These are phyloP conservation scores for Priocnemis perturbator DNA, from an alignment of 2,888 invertebrate species.

Conservation along the genomic window DNA sequence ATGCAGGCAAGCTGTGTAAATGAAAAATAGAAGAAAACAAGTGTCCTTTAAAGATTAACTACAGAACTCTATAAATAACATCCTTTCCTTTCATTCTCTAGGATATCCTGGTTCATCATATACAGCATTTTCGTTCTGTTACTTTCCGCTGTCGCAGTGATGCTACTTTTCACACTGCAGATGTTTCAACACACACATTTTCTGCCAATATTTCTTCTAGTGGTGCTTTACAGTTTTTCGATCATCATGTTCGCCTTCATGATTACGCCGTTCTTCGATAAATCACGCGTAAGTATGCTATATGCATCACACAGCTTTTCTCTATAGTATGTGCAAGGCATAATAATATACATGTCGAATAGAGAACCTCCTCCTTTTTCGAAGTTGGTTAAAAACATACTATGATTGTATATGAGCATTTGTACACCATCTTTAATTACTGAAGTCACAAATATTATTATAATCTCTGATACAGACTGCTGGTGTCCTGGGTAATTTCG, in stretches of 20 bases:
- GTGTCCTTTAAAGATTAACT: no score
- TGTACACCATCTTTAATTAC: no score
- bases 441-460: constrained; percentile 53
- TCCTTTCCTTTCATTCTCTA: constrained; percentile 72
- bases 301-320: no score
- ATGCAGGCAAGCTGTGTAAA: no score
- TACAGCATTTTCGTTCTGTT: constrained; percentile 85
- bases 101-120: constrained; percentile 90
- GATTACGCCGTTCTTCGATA: constrained; percentile 91
- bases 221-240: constrained; percentile 87
- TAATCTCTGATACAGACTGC: constrained; percentile 79
- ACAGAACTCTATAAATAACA: neutral
- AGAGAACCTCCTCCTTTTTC: no score
- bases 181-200: constrained; percentile 88
- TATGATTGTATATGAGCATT: no score
- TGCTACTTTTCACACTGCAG: constrained; percentile 83
- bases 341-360: no score
- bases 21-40: no score
- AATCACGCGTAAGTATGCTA: constrained; percentile 82
- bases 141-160: constrained; percentile 82
- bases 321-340: no score
- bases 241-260: constrained; percentile 89
- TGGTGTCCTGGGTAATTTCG: constrained; percentile 87
- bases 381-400: no score
- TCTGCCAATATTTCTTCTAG: constrained; percentile 85